phyloP scores from a whole-genome alignment of 2,797 vertebrate species.

The Catostomus latipinnis region DNA sequence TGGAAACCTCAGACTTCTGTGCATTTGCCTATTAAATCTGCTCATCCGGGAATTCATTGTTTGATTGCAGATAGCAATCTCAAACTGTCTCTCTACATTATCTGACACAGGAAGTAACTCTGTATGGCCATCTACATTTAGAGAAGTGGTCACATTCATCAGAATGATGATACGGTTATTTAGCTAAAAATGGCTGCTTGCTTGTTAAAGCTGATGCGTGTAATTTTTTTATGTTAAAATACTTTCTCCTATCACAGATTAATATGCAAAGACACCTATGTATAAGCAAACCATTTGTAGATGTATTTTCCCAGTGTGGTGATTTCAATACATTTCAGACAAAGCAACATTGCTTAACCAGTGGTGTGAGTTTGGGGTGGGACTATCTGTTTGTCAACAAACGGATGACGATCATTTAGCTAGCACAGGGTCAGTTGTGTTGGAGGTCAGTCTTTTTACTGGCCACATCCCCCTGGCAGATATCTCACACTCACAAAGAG shows the following conservation, averaged over 20 bases:
- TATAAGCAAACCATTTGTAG: no score
- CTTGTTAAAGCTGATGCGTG: conserved; percentile 3
- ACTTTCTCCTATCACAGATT: no score
- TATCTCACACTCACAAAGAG: conserved; percentile 50
- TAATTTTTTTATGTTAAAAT: no score
- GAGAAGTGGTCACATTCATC: conserved; percentile 29
- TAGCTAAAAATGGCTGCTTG: conserved; percentile 26
- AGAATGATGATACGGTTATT: conserved; percentile 10
- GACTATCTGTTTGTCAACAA: no score
- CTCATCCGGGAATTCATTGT: conserved; percentile 39
- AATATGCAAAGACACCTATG: no score
- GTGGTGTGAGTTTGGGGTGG: no score
- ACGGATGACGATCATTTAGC: conserved; percentile 21
- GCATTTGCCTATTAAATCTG: conserved; percentile 57
- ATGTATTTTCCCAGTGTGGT: no score
- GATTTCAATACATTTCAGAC: no score
- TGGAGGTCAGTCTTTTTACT: conserved; percentile 46
- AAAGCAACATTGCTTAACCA: no score
- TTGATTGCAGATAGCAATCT: conserved; percentile 50
- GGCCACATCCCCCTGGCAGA: conserved; percentile 36
- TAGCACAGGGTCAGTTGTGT: conserved; percentile 35
- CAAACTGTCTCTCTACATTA: conserved; percentile 50
- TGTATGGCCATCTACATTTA: conserved; percentile 35
- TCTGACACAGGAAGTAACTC: conserved; percentile 55
- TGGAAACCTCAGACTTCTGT: conserved; percentile 32